Base-by-base conservation (phyloP, 2,888 invertebrate genomes). In the Eupithecia centaureata region DNA sequence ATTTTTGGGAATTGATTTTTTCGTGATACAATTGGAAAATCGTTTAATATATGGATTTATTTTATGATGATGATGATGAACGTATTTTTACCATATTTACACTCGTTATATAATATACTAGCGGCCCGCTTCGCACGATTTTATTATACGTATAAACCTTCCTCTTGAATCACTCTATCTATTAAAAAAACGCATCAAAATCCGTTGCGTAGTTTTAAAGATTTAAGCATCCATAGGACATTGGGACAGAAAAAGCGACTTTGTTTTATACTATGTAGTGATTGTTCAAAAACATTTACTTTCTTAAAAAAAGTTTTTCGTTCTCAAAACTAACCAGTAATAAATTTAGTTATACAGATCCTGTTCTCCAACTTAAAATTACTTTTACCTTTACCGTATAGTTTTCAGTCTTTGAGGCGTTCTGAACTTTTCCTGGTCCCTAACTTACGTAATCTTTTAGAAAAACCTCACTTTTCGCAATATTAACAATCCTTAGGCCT, bases 361-460 rank as follows among this genome's bases (percentile, higher is more conserved):
- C 54, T 28, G 28, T 56, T 56, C 10, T 28, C n/a, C n/a, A 56
- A 56, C n/a, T 56, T 56, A 28, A 56, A 30, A 56, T 56, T 56
- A 56, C 28, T 56, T 56, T 56, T 52, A 56, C 10, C 54, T 56
- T 56, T 30, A 28, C 30, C 28, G 30, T 30, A 56, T 56, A 56
- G 54, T 56, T 56, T 56, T 56, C 54, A 56, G 54, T n/a, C 54
- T 30, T 56, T 28, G n/a, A 56, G 54, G 28, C 27, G 54, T 28
- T 56, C 10, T n/a, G n/a, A 56, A 56, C 30, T 56, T 56, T 10
- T 5, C n/a, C 54, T 7, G n/a, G n/a, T 28, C 10, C 8, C 8
- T 8, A 18, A 30, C 54, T 56, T 56, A 8, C 4, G 54, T 28
- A 56, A 15, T 56, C 28, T 28, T 30, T 30, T 28, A n/a, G 28